These are phyloP conservation scores for Sarcophilus harrisii DNA, from an alignment of 2,797 vertebrate genomes.

Conservation along the genomic window DNA sequence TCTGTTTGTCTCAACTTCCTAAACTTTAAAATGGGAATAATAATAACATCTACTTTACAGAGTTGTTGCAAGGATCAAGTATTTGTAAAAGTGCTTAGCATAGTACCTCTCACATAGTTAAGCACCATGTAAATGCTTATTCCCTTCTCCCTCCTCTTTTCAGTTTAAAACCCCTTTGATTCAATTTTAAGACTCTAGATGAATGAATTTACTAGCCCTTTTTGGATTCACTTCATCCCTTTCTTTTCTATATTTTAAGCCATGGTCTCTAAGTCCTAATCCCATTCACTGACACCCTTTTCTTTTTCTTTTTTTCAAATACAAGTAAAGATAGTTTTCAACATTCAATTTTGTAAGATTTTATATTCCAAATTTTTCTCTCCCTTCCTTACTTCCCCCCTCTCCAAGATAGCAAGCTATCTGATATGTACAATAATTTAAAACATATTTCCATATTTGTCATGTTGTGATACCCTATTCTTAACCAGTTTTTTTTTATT, in stretches of 20 bases:
- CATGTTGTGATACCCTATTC: neutral
- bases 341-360: constrained; percentile 20
- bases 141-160: neutral
- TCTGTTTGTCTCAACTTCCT: neutral
- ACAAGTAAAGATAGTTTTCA: constrained; percentile 13
- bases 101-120: neutral
- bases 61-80: neutral
- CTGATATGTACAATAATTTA: neutral
- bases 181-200: neutral
- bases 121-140: neutral
- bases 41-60: neutral
- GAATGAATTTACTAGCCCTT: neutral
- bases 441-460: neutral
- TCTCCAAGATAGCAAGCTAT: too few species aligned
- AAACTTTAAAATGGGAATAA: neutral
- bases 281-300: neutral
- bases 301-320: constrained; percentile 2
- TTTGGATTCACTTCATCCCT: neutral
- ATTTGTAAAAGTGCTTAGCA: neutral
- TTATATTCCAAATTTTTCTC: neutral
- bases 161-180: neutral
- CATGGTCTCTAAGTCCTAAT: neutral
- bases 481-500: neutral
- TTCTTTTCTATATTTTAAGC: neutral
- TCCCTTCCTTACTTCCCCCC: neutral